These are phyloP conservation scores for Drosophila nigricruria DNA, from an alignment of 2,888 invertebrate genomes.

Conservation along the genomic window DNA sequence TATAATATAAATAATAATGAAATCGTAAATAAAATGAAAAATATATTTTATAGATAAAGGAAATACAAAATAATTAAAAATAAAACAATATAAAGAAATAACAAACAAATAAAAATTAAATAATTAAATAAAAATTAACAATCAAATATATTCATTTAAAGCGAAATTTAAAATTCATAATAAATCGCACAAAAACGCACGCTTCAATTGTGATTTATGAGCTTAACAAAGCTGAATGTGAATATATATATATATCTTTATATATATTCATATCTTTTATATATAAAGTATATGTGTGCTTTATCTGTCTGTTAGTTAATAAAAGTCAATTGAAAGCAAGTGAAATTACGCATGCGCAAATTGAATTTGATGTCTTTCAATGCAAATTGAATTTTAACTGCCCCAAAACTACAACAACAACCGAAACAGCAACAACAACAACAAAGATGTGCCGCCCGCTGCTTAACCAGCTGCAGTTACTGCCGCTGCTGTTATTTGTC, in stretches of 20 bases:
- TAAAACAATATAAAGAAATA: neutral
- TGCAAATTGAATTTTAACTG: slow-evolving; percentile 45
- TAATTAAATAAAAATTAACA: neutral
- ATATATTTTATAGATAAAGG: too few relatives aligned
- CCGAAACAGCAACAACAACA: slow-evolving; percentile 7
- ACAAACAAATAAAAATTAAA: neutral
- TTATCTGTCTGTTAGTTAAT: slow-evolving; percentile 26
- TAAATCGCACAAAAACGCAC: slow-evolving; percentile 8
- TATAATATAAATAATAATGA: too few relatives aligned
- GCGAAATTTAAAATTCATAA: neutral
- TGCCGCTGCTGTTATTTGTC: slow-evolving; percentile 4
- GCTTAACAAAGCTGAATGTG: slow-evolving; percentile 28
- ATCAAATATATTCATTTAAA: neutral
- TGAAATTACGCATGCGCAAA: slow-evolving; percentile 63
- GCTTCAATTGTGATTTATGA: slow-evolving; percentile 74
- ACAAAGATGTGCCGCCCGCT: slow-evolving; percentile 35
- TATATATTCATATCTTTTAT: neutral
- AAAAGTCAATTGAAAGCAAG: slow-evolving; percentile 53
- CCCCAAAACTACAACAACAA: slow-evolving; percentile 19
- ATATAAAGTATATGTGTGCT: slow-evolving; percentile 1
- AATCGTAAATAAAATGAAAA: neutral
- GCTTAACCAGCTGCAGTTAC: neutral
- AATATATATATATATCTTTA: neutral
- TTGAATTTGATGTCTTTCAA: slow-evolving; percentile 51
- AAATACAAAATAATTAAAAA: neutral